These are phyloP conservation scores for Diadumene lineata DNA, from an alignment of 92 coral and sea anemone species.

Conservation along the genomic window DNA sequence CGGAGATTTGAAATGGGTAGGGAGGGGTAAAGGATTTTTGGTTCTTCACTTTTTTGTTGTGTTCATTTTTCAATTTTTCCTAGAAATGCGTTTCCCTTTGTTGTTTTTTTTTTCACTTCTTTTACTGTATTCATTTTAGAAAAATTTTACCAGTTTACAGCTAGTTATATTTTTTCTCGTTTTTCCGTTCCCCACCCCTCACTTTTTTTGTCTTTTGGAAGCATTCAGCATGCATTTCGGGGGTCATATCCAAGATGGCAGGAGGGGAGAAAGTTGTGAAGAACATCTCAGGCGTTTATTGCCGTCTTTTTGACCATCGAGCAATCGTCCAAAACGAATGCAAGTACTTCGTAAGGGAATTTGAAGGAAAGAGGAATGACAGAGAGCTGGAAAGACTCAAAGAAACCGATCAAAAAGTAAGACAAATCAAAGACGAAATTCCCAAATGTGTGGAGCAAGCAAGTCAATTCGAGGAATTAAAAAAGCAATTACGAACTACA, in stretches of 20 bases:
- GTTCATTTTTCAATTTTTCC: too few relatives aligned
- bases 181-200: too few relatives aligned
- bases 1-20: neutral
- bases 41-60: too few relatives aligned
- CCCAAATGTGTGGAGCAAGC: conserved; percentile 66
- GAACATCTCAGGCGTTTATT: conserved; percentile 77
- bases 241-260: conserved; percentile 86
- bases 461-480: conserved; percentile 52
- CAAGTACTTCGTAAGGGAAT: conserved; percentile 82
- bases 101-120: too few relatives aligned
- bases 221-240: too few relatives aligned
- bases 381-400: conserved; percentile 72
- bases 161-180: too few relatives aligned
- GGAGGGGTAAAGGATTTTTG: too few relatives aligned
- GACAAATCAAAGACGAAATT: conserved; percentile 67
- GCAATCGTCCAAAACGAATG: conserved; percentile 77
- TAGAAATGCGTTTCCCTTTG: too few relatives aligned
- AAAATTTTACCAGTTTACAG: too few relatives aligned
- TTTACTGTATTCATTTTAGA: too few relatives aligned
- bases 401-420: conserved; percentile 63
- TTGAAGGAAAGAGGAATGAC: conserved; percentile 88
- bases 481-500: conserved; percentile 69
- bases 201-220: too few relatives aligned
- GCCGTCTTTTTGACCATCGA: conserved; percentile 88
- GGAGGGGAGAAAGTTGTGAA: conserved; percentile 83